Evolutionary conservation across 1,140 invertebrate genomes (phyloP), one percentile per base, ranked within the genome.

Genomic region (Reticulitermes speratus): DNA sequence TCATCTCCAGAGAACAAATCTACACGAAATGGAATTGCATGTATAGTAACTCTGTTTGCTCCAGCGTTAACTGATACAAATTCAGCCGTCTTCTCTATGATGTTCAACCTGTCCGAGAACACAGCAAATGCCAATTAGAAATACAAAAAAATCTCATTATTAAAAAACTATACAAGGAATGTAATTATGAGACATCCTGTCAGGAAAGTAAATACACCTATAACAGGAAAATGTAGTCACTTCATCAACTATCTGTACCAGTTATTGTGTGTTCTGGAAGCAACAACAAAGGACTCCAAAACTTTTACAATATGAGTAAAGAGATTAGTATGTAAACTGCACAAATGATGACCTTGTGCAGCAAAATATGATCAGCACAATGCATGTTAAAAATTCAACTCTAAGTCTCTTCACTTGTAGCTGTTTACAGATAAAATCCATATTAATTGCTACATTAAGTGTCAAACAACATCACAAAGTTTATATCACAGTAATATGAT

Each of bases 11-110:
- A 93, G 88, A 95, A 96, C 87, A 99, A 94, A 90, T 99, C 97
- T 25, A 99, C 90, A 90, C 95, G 95, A 88, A 99, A 96, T 25
- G 98, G 98, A 88, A 93, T 94, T 0, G 94, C 92, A 69, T 92
- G 92, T 2, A 99, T 90, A 12, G 96, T 91, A 19, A 95, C 95
- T 90, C 96, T 96, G 87, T 95, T 94, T 0, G 92, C 91, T 45
- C 94, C 95, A 86, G 92, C 93, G 82, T 92, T 93, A 12, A 95
- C 89, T 1, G 90, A 92, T 87, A 93, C 92, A 89, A 89, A 91
- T 87, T 94, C 92, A 69, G 90, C 88, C 82, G 91, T 92, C 87
- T 92, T 92, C 87, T 93, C 92, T 44, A 92, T 86, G 9, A 94
- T 86, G 84, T 91, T 88, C 85, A 93, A 89, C 83, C 92, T 92